A percentile compares a stretch with the other conserved stretches of the same genome.
Evolutionary conservation across 2,888 invertebrate species (phyloP).

Genomic region (Helleia helle): DNA sequence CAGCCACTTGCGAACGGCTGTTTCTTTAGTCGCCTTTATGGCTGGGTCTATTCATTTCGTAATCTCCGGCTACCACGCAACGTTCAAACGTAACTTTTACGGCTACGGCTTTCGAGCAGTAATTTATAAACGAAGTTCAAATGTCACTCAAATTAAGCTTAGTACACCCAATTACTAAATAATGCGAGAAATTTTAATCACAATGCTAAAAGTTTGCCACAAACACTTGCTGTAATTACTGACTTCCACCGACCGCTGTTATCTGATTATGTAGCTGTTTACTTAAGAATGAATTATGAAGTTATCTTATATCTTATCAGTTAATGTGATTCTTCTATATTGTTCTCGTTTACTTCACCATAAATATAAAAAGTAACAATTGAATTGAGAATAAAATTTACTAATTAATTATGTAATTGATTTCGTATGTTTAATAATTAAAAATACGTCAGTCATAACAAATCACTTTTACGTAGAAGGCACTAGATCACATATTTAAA

Average conservation of each 20-base stretch:
- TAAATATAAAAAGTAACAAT: constrained; percentile 14
- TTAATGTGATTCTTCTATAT: constrained; percentile 24
- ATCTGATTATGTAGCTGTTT: background rate
- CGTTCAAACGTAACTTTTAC: background rate
- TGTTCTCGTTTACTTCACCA: constrained; percentile 31
- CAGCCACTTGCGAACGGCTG: constrained; percentile 35
- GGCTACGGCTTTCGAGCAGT: background rate
- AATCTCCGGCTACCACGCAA: background rate
- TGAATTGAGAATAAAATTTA: too few species aligned
- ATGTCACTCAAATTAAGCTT: background rate
- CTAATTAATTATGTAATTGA: too few species aligned
- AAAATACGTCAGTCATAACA: too few species aligned
- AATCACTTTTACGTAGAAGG: too few species aligned
- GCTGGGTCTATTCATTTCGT: constrained; percentile 33
- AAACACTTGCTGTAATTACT: background rate
- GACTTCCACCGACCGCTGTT: background rate
- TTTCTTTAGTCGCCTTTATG: constrained; percentile 7
- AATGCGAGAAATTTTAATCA: background rate
- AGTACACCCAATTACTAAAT: background rate
- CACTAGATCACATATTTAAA: too few species aligned
- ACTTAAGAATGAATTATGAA: constrained; percentile 15
- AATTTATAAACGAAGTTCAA: constrained; percentile 1
- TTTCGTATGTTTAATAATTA: too few species aligned
- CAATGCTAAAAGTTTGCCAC: constrained; percentile 1
- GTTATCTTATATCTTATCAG: constrained; percentile 25